These are phyloP conservation scores for Dasyurus viverrinus DNA, from an alignment of 2,113 vertebrate genomes.

Conservation along the genomic window DNA sequence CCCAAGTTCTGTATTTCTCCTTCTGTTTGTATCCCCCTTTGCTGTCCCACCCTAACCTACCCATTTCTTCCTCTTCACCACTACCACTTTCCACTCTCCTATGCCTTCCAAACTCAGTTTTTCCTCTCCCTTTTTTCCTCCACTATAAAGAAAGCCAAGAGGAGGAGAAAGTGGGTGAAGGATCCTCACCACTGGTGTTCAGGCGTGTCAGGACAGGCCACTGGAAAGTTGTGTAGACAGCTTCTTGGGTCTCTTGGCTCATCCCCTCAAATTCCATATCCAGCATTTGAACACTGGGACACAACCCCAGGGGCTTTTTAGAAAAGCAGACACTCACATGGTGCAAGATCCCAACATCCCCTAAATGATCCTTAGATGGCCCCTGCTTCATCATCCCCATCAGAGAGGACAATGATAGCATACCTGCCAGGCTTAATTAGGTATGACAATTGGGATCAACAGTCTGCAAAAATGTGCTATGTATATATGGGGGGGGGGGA, in stretches of 20 bases:
- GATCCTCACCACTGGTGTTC: conserved; percentile 33
- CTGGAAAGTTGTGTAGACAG: conserved; percentile 42
- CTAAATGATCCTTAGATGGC: background rate
- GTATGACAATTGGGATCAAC: background rate
- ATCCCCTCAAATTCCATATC: conserved; percentile 37
- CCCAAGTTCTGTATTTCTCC: background rate
- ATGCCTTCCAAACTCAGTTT: background rate
- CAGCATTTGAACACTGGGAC: conserved; percentile 42
- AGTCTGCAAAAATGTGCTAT: background rate
- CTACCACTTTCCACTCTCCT: background rate
- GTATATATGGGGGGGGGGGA: too few relatives aligned
- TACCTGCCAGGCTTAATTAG: background rate
- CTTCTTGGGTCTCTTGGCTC: background rate
- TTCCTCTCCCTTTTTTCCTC: background rate
- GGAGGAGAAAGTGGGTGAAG: background rate
- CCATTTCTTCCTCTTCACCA: background rate
- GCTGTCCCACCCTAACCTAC: background rate
- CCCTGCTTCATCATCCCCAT: background rate
- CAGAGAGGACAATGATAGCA: background rate
- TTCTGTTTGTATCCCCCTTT: background rate
- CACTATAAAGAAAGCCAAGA: background rate
- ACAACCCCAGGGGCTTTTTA: background rate
- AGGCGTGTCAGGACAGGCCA: conserved; percentile 31
- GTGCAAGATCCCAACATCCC: background rate
- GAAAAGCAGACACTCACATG: background rate